phyloP scores from a whole-genome alignment of 2,797 vertebrate species.

The Rallus crepitans region DNA sequence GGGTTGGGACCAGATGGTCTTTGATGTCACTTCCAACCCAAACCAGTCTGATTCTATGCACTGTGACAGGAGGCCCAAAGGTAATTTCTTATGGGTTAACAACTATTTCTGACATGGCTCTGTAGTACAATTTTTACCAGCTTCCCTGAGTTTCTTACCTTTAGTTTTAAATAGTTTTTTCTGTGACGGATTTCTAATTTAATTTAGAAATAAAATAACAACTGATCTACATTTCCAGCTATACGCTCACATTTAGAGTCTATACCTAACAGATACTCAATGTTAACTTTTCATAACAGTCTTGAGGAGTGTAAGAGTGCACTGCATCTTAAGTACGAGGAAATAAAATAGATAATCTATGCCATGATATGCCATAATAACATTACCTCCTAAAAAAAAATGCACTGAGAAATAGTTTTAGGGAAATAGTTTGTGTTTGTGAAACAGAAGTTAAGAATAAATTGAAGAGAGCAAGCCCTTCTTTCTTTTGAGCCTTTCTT shows the following conservation, averaged over 20 bases:
- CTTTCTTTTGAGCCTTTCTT: background rate
- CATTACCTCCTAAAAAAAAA: background rate
- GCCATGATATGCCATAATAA: background rate
- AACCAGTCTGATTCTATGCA: background rate
- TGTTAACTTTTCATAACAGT: background rate
- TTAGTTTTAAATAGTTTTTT: background rate
- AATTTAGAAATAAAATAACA: background rate
- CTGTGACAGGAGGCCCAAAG: background rate
- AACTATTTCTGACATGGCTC: background rate
- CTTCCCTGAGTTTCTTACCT: background rate
- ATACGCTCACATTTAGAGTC: background rate
- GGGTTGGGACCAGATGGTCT: background rate
- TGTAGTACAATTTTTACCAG: background rate
- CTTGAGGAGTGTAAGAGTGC: background rate
- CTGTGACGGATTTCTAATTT: background rate
- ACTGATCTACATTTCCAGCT: background rate
- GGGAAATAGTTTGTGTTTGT: background rate
- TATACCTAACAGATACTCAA: background rate
- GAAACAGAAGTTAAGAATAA: background rate
- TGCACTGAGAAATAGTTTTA: background rate
- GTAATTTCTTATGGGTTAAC: background rate
- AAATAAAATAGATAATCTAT: background rate
- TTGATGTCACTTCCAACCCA: background rate
- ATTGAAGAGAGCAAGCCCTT: fast-evolving
- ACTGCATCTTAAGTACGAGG: background rate